phyloP scores from a whole-genome alignment of 2,113 vertebrate genomes.

The Myotis brandtii region DNA sequence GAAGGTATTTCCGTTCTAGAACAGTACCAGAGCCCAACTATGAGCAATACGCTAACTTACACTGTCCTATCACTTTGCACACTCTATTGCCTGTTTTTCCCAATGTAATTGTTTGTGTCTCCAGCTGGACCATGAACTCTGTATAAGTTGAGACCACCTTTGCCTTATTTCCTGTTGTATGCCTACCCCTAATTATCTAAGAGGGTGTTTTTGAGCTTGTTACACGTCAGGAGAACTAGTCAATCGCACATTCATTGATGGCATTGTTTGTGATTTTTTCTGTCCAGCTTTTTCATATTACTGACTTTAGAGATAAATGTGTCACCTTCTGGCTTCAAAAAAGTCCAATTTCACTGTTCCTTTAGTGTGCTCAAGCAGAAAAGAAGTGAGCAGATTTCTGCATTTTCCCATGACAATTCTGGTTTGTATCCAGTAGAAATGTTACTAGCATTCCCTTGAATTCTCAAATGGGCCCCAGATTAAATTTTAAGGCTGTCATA shows the following conservation, averaged over 20 bases:
- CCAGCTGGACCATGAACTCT: not conserved
- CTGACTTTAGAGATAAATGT: not conserved
- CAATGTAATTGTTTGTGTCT: not conserved
- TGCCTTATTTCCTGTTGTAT: not conserved
- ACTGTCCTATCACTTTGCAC: not conserved
- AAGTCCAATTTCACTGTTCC: not conserved
- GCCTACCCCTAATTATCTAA: not conserved
- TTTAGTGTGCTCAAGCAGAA: not conserved
- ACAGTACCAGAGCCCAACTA: not conserved
- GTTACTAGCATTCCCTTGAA: not conserved
- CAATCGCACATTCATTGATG: not conserved
- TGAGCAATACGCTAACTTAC: not conserved
- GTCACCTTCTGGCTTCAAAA: not conserved
- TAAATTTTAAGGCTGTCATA: not conserved
- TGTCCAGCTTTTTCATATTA: not conserved
- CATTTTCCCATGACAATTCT: not conserved
- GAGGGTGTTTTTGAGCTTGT: not conserved
- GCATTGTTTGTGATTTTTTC: not conserved
- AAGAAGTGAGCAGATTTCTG: not conserved
- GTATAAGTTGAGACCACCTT: not conserved
- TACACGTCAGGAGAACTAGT: not conserved
- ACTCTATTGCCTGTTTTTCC: not conserved
- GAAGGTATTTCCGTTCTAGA: not conserved
- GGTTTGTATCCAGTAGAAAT: not conserved
- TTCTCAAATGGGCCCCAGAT: not conserved